These are phyloP conservation scores for Latrodectus elegans DNA, from an alignment of 2,888 invertebrate genomes.

Conservation along the genomic window DNA sequence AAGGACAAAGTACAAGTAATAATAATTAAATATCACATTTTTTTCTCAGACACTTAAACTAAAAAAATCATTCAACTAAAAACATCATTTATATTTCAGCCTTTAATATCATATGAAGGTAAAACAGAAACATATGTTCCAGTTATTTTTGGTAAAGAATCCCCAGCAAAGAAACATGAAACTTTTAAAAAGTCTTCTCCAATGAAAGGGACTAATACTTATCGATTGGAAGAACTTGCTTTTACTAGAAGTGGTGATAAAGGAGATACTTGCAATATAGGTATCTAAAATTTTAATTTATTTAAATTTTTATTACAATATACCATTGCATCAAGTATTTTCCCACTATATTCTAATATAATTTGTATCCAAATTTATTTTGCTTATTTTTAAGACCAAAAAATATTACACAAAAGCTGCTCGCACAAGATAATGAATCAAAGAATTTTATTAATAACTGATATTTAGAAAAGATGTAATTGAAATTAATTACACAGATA, in stretches of 20 bases:
- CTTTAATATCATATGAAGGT: conserved; percentile 68
- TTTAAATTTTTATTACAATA: background rate
- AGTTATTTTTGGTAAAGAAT: conserved; percentile 12
- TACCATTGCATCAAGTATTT: background rate
- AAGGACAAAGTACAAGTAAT: conserved; percentile 74
- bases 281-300: conserved; percentile 70
- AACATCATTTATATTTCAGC: conserved; percentile 10
- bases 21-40: too few species aligned
- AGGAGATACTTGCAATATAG: conserved; percentile 77
- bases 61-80: too few species aligned
- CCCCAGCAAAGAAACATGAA: background rate
- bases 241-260: conserved; percentile 78
- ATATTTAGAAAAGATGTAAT: too few species aligned
- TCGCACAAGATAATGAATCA: too few species aligned
- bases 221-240: conserved; percentile 76
- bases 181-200: conserved; percentile 21
- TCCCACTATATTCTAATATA: background rate
- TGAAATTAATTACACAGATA: too few species aligned
- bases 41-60: too few species aligned
- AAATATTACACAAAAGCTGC: too few species aligned
- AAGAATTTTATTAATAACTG: too few species aligned
- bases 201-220: conserved; percentile 70
- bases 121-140: conserved; percentile 70
- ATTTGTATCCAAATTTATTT: background rate
- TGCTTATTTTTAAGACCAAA: too few species aligned